Percentiles rank a stretch among this genome's conserved stretches.
phyloP scores from a whole-genome alignment of 2,113 vertebrate genomes.

The Bagarius yarrelli region DNA sequence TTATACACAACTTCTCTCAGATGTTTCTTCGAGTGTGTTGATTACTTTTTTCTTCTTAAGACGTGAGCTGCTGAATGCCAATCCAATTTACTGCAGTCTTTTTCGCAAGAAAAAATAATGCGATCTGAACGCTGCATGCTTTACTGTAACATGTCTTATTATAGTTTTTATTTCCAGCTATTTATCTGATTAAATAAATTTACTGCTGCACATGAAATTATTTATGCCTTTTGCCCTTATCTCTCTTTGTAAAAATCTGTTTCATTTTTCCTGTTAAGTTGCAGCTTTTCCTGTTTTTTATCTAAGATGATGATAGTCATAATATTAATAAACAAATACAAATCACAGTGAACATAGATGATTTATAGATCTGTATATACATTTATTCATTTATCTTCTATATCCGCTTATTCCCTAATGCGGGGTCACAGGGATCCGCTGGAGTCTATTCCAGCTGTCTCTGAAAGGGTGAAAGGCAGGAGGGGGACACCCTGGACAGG shows the following conservation, averaged over 20 bases:
- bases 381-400: no score
- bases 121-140: constrained; percentile 1
- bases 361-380: no score
- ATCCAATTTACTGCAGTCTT: constrained; percentile 16
- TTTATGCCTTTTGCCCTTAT: background rate
- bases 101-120: background rate
- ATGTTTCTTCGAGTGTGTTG: constrained; percentile 18
- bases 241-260: background rate
- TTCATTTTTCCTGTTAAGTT: background rate
- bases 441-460: no score
- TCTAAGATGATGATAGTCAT: constrained; percentile 3
- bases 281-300: background rate
- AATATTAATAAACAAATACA: no score
- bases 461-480: no score
- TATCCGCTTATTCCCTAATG: no score
- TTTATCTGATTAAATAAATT: background rate
- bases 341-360: no score
- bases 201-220: background rate
- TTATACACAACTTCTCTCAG: no score
- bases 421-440: no score
- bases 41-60: constrained; percentile 23
- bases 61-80: constrained; percentile 4
- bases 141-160: background rate
- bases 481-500: no score
- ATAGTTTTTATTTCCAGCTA: background rate